These are phyloP conservation scores for Tinamus major DNA, from an alignment of 2,797 vertebrate genomes.

Conservation along the genomic window DNA sequence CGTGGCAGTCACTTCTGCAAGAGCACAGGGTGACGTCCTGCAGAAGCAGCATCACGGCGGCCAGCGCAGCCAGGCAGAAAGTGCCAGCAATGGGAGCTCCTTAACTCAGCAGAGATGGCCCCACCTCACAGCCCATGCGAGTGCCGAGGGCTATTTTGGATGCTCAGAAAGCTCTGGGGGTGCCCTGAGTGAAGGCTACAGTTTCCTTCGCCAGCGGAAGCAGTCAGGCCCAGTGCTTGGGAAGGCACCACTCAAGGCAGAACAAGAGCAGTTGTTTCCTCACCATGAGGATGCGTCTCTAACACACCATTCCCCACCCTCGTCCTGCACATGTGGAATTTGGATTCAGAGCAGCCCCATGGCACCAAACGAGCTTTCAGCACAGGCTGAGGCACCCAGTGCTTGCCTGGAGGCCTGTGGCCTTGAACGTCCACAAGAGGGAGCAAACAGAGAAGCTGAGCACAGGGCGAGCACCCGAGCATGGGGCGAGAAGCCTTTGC, in stretches of 20 bases:
- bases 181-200: accelerated
- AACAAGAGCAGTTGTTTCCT: neutral
- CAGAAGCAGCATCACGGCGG: neutral
- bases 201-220: neutral
- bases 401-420: neutral
- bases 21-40: neutral
- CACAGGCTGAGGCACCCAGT: accelerated
- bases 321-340: neutral
- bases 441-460: accelerated
- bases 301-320: neutral
- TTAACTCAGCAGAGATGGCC: neutral
- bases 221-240: neutral
- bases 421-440: accelerated
- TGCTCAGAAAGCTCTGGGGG: neutral
- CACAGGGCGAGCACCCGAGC: accelerated
- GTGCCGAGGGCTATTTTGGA: neutral
- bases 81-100: neutral
- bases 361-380: neutral
- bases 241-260: neutral
- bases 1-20: slow-evolving; percentile 91
- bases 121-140: accelerated
- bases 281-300: neutral
- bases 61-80: neutral
- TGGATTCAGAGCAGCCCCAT: neutral
- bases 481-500: neutral